Percentiles rank a stretch among this genome's conserved stretches.
Conservation (phyloP, 1,140 invertebrate species). For the Polyergus mexicanus region DNA sequence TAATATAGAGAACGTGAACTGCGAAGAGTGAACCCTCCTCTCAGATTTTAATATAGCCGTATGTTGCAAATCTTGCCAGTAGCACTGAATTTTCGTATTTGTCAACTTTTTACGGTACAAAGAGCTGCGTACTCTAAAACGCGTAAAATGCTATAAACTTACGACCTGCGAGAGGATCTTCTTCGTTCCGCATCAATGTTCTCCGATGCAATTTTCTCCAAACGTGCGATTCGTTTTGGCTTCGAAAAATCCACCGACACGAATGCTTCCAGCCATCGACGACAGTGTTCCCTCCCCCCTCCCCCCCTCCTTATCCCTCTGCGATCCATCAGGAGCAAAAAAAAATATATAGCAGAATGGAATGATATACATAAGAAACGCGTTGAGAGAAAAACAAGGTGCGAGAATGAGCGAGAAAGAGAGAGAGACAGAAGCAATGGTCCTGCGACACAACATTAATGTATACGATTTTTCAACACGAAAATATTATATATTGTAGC, state of each 20-base stretch:
- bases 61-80: not conserved
- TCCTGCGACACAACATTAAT: constrained; percentile 86
- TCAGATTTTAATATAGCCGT: not conserved
- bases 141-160: not conserved
- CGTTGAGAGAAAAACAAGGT: constrained; percentile 42
- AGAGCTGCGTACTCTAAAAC: not conserved
- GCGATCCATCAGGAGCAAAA: constrained; percentile 58
- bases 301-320: constrained; percentile 52
- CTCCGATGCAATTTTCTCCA: constrained; percentile 1
- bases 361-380: constrained; percentile 49
- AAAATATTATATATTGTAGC: constrained; percentile 86
- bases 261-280: constrained; percentile 69
- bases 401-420: constrained; percentile 62
- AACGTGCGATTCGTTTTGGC: too few relatives aligned
- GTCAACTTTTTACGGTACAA: not conserved
- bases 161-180: not conserved
- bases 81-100: constrained; percentile 19
- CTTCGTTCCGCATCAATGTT: not conserved
- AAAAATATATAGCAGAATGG: constrained; percentile 51
- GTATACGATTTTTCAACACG: constrained; percentile 87
- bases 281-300: constrained; percentile 37
- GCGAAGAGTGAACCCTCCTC: not conserved
- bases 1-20: not conserved
- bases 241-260: constrained; percentile 22
- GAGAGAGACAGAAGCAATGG: constrained; percentile 82